Percentiles rank a stretch among this genome's conserved stretches.
Evolutionary conservation across 1,140 invertebrate genomes (phyloP).

Genomic region (Euura saliciscinereae): DNA sequence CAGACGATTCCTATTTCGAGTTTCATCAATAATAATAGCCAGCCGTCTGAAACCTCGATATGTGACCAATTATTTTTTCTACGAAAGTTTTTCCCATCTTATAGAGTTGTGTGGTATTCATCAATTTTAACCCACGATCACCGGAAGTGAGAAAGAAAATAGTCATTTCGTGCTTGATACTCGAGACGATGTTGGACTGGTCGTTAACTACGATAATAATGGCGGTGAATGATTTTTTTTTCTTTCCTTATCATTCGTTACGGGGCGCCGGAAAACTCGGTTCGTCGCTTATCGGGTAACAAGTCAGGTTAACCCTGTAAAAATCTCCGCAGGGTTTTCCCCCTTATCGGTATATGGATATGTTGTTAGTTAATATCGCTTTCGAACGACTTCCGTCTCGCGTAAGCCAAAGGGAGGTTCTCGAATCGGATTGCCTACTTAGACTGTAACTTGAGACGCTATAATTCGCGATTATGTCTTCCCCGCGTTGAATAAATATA

Average conservation of each 20-base stretch:
- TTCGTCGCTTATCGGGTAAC: background rate
- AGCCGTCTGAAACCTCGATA: no score
- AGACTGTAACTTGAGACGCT: background rate
- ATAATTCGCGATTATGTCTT: slow-evolving; percentile 1
- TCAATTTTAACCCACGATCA: no score
- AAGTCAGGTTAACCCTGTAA: background rate
- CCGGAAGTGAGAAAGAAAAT: no score
- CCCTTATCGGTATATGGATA: no score
- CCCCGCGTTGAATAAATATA: background rate
- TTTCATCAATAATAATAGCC: no score
- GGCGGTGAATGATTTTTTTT: background rate
- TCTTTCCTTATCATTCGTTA: background rate
- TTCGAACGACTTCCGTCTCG: slow-evolving; percentile 2
- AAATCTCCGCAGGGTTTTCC: background rate
- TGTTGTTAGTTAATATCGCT: background rate
- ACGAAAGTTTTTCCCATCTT: no score
- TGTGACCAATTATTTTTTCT: no score
- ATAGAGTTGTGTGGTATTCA: no score
- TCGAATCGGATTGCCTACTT: background rate
- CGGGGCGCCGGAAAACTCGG: background rate
- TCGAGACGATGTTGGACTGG: no score
- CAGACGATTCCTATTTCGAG: no score
- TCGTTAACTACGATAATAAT: background rate
- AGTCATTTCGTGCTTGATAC: no score
- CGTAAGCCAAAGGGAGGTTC: background rate